phyloP scores from a whole-genome alignment of 2,797 vertebrate species.

The Anguilla marmorata region DNA sequence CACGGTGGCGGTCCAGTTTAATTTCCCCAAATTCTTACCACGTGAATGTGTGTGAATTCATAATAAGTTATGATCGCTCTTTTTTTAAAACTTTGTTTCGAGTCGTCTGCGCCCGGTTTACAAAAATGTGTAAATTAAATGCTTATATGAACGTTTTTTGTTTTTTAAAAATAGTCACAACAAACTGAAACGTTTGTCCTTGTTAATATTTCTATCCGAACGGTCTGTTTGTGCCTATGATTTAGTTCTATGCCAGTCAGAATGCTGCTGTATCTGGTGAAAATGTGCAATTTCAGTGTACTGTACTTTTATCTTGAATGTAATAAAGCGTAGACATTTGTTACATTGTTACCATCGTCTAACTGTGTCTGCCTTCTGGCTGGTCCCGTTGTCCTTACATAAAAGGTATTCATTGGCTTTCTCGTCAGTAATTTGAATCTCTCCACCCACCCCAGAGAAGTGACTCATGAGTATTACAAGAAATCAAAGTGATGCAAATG shows the following conservation, averaged over 20 bases:
- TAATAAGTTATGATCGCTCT: slow-evolving; percentile 28
- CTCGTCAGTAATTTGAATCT: background rate
- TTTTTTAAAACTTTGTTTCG: slow-evolving; percentile 43
- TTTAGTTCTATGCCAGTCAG: slow-evolving; percentile 69
- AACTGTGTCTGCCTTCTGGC: slow-evolving; percentile 19
- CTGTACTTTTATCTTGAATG: slow-evolving; percentile 70
- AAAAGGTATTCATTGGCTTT: background rate
- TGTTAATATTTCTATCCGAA: slow-evolving; percentile 61
- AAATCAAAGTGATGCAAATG: background rate
- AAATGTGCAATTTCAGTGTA: slow-evolving; percentile 78
- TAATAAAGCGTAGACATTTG: slow-evolving; percentile 74
- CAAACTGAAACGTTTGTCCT: slow-evolving; percentile 49
- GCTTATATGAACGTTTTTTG: slow-evolving; percentile 51
- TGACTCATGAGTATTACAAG: no score
- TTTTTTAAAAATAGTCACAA: slow-evolving; percentile 39
- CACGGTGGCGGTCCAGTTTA: background rate
- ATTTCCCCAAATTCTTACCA: slow-evolving; percentile 47
- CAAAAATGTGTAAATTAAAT: slow-evolving; percentile 67
- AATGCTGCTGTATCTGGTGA: slow-evolving; percentile 79
- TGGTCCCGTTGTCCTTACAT: background rate
- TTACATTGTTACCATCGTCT: slow-evolving; percentile 67
- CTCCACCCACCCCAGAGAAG: background rate
- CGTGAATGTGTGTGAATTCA: slow-evolving; percentile 37
- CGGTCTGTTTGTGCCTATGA: slow-evolving; percentile 68
- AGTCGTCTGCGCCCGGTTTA: slow-evolving; percentile 53